Evolutionary conservation across 2,888 invertebrate species (phyloP).

Genomic region (Deroplatys truncata): DNA sequence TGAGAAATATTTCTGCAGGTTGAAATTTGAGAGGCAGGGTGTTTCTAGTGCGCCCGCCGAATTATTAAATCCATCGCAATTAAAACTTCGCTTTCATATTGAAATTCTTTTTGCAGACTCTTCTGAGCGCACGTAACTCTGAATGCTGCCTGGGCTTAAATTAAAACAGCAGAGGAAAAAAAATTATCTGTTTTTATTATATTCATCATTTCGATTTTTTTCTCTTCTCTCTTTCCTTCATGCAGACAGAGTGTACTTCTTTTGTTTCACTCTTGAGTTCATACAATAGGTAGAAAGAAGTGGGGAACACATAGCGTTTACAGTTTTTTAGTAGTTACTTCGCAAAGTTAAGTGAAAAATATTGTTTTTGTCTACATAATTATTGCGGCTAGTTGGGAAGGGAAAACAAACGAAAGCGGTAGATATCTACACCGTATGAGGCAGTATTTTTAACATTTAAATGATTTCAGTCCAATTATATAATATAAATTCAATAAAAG

Average conservation of each 20-base stretch:
- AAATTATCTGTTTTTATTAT: background rate
- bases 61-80: too few relatives aligned
- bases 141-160: background rate
- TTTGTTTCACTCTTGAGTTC: background rate
- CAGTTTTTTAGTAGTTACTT: background rate
- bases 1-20: too few relatives aligned
- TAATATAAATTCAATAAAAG: too few relatives aligned
- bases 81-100: background rate
- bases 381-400: too few relatives aligned
- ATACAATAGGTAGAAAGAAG: background rate
- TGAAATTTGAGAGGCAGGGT: too few relatives aligned
- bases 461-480: too few relatives aligned
- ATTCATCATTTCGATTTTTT: background rate
- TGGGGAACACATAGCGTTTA: background rate
- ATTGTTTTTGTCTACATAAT: too few relatives aligned
- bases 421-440: too few relatives aligned
- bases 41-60: too few relatives aligned
- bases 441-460: too few relatives aligned
- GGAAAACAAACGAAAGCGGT: too few relatives aligned
- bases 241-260: background rate
- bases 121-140: background rate
- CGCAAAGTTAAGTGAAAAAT: too few relatives aligned
- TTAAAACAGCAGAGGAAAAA: background rate
- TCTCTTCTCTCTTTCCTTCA: background rate
- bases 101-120: background rate